Evolutionary conservation across 2,113 vertebrate species (phyloP).

Genomic region (Pipa parva): DNA sequence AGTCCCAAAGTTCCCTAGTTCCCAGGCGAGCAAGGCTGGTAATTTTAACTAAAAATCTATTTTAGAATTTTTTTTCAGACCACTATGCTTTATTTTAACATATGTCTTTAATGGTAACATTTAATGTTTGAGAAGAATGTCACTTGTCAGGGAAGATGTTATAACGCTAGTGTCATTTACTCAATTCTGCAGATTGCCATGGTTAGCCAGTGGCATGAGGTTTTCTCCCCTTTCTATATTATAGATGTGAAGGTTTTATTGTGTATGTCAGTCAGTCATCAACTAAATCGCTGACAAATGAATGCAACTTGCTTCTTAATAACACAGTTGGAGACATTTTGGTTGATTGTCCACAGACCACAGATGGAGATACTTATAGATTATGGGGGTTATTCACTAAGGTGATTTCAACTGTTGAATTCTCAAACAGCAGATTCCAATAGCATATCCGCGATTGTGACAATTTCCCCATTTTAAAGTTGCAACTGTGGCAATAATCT

Average conservation of each 20-base stretch:
- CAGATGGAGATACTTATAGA: background rate
- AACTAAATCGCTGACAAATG: constrained; percentile 33
- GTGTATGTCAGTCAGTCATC: constrained; percentile 30
- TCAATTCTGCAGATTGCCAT: constrained; percentile 33
- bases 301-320: constrained; percentile 28
- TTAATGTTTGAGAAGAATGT: background rate
- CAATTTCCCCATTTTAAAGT: too few species aligned
- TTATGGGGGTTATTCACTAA: too few species aligned
- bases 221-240: constrained; percentile 26
- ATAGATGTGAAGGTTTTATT: constrained; percentile 9
- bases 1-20: too few species aligned
- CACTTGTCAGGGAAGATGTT: constrained; percentile 16
- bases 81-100: constrained; percentile 1
- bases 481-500: too few species aligned
- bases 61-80: background rate
- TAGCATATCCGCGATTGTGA: too few species aligned
- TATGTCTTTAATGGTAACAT: constrained; percentile 21
- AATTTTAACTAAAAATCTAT: too few species aligned
- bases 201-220: constrained; percentile 2
- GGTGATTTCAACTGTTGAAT: too few species aligned
- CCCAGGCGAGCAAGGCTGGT: too few species aligned
- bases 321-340: constrained; percentile 20
- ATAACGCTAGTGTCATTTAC: constrained; percentile 30
- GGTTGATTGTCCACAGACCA: background rate
- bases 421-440: too few species aligned